These are phyloP conservation scores for Lates calcarifer DNA, from an alignment of 2,113 vertebrate genomes.

Conservation along the genomic window DNA sequence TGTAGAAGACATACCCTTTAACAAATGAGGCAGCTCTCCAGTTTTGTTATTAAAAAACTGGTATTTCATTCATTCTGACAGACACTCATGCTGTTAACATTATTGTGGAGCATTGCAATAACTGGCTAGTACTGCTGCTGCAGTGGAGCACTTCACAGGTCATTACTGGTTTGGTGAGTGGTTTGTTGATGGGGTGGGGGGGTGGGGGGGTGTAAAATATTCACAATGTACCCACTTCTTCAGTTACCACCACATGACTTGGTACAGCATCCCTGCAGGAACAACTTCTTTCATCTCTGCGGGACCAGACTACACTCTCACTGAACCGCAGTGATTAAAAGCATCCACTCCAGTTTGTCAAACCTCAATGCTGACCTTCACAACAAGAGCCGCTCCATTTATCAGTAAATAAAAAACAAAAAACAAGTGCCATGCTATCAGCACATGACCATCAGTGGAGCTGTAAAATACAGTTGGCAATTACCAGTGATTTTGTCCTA, in stretches of 20 bases:
- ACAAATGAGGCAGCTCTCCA: too few species aligned
- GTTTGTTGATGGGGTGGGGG: too few species aligned
- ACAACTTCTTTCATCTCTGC: conserved; percentile 61
- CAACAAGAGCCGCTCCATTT: conserved; percentile 12
- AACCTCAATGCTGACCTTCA: conserved; percentile 61
- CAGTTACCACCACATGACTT: conserved; percentile 30
- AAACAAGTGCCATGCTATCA: conserved; percentile 12
- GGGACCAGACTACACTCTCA: conserved; percentile 29
- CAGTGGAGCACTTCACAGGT: too few species aligned
- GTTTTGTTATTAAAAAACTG: too few species aligned
- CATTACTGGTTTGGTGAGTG: too few species aligned
- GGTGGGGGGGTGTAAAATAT: conserved; percentile 41
- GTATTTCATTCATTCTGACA: too few species aligned
- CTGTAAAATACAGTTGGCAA: not conserved
- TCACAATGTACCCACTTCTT: conserved; percentile 39
- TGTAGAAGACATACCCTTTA: too few species aligned
- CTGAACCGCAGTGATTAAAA: conserved; percentile 60
- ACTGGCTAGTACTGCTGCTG: too few species aligned
- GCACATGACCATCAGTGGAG: not conserved
- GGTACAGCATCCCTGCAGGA: conserved; percentile 39
- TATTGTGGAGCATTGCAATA: too few species aligned
- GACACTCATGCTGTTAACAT: too few species aligned
- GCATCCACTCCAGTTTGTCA: conserved; percentile 57
- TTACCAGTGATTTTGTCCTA: not conserved
- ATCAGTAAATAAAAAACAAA: conserved; percentile 45